Base-by-base conservation (phyloP, 2,888 invertebrate species). In the Sinodicranocentrus sp. region DNA sequence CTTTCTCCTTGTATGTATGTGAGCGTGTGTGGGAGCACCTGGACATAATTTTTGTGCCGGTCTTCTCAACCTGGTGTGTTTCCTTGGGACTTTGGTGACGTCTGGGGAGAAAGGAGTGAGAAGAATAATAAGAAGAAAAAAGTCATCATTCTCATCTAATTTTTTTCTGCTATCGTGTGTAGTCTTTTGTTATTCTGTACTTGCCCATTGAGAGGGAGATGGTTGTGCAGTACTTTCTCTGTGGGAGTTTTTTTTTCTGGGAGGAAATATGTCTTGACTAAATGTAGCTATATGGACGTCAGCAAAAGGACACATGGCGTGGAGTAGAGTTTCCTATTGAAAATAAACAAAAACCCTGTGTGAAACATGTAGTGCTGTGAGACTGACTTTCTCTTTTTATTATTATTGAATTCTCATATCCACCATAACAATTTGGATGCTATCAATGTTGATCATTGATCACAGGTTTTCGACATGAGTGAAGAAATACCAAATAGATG, bases 381-480 rank as follows among this genome's bases (percentile, higher is more conserved):
- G n/a, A n/a, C n/a, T n/a, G n/a, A n/a, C n/a, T n/a, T n/a, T n/a
- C n/a, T n/a, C n/a, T n/a, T n/a, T n/a, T n/a, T n/a, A n/a, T n/a
- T n/a, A n/a, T n/a, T n/a, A n/a, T n/a, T n/a, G n/a, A n/a, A n/a
- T n/a, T n/a, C n/a, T n/a, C n/a, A n/a, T n/a, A n/a, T n/a, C n/a
- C n/a, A n/a, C 54, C 39, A 39, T 39, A 8, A 8, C 13, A 8
- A 8, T 13, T 39, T 6, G 13, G 39, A 39, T 48, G 25, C 19
- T 21, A 23, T 43, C 59, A 73, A 23, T 73, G 73, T 73, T 61
- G 73, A 61, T 73, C 73, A 73, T 75, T 63, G 65, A 63, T 75
- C 48, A 44, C 43, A n/a, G n/a, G n/a, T n/a, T n/a, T n/a, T n/a
- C n/a, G n/a, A n/a, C n/a, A n/a, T n/a, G n/a, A n/a, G n/a, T n/a